These are phyloP conservation scores for Anagyrus pseudococci DNA, from an alignment of 2,888 invertebrate genomes.

Conservation along the genomic window DNA sequence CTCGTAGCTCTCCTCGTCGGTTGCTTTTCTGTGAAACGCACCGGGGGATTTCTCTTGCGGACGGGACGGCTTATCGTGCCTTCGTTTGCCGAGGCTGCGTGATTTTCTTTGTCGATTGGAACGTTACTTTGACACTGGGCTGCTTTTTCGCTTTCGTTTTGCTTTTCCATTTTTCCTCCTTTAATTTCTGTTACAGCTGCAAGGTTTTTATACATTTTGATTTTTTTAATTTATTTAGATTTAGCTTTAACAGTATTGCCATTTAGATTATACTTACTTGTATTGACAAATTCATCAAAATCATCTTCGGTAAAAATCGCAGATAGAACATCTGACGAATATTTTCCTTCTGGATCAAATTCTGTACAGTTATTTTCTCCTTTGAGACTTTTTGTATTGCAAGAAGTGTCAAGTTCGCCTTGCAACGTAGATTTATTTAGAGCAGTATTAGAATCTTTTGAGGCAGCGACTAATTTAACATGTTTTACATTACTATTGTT, in stretches of 20 bases:
- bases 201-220: not conserved
- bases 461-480: no score
- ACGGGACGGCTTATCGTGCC: slow-evolving; percentile 32
- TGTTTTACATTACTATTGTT: no score
- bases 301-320: slow-evolving; percentile 10
- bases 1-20: not conserved
- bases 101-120: slow-evolving; percentile 26
- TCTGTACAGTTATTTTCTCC: not conserved
- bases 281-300: slow-evolving; percentile 14
- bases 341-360: not conserved
- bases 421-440: not conserved
- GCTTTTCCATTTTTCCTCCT: not conserved
- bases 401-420: not conserved
- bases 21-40: slow-evolving; percentile 16
- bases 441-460: no score
- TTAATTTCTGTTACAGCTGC: slow-evolving; percentile 1
- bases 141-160: not conserved
- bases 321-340: no score
- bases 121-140: not conserved
- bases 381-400: not conserved
- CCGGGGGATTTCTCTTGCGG: slow-evolving; percentile 41
- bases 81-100: slow-evolving; percentile 13
- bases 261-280: slow-evolving; percentile 10
- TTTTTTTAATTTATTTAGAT: no score
- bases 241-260: not conserved